These are phyloP conservation scores for Epinotia demarniana DNA, from an alignment of 2,888 invertebrate genomes.

Conservation along the genomic window DNA sequence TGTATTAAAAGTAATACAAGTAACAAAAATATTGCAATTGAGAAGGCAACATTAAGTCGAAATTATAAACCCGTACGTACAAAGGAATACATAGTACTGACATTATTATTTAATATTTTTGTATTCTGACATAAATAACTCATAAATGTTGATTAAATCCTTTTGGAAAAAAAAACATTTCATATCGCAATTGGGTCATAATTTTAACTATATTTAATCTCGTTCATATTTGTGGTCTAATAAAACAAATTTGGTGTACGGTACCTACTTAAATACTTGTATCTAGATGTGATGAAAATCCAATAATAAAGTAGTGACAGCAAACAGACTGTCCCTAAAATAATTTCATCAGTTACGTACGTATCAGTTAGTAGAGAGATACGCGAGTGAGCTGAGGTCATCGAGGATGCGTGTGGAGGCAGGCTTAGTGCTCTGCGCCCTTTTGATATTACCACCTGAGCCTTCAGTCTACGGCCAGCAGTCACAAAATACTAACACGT, in stretches of 20 bases:
- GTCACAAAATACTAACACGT: constrained; percentile 59
- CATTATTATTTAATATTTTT: not conserved
- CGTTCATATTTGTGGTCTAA: not conserved
- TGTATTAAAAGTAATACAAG: not conserved
- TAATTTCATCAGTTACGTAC: not conserved
- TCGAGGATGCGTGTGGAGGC: constrained; percentile 63
- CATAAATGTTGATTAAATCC: not conserved
- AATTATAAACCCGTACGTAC: no score
- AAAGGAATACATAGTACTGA: not conserved
- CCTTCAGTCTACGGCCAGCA: constrained; percentile 65
- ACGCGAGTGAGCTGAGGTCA: not conserved
- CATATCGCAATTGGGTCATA: no score
- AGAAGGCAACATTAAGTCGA: no score
- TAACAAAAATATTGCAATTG: not conserved
- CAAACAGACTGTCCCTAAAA: not conserved
- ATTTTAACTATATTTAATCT: no score
- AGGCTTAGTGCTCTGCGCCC: constrained; percentile 63
- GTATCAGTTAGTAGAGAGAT: not conserved
- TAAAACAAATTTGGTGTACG: not conserved
- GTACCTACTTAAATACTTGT: not conserved
- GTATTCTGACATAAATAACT: not conserved
- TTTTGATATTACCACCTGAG: constrained; percentile 68
- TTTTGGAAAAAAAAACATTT: no score
- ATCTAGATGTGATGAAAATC: not conserved
- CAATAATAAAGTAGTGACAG: not conserved